Evolutionary conservation across 2,888 invertebrate species (phyloP).

Genomic region (Apamea anceps): DNA sequence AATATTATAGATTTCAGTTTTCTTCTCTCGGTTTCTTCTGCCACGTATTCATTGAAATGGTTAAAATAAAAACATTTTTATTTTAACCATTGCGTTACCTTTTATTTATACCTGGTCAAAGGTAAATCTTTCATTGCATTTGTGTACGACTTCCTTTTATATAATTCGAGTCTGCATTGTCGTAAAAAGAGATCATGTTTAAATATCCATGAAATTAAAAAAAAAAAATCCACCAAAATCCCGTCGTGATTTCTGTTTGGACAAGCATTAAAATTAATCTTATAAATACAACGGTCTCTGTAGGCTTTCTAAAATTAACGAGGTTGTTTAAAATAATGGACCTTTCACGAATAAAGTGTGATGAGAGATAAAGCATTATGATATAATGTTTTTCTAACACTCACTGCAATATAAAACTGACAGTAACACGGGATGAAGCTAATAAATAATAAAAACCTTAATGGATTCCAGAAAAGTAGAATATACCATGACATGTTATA

Average conservation of each 20-base stretch:
- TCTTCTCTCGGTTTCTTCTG: background rate
- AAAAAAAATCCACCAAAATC: background rate
- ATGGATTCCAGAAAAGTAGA: background rate
- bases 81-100: background rate
- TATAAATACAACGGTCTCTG: background rate
- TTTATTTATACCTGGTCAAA: background rate
- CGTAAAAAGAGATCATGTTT: background rate
- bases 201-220: background rate
- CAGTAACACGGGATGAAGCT: background rate
- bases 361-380: slow-evolving; percentile 1
- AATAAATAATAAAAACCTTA: background rate
- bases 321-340: slow-evolving; percentile 27
- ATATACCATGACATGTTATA: background rate
- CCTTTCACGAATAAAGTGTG: background rate
- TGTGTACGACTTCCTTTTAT: background rate
- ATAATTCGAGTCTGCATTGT: background rate
- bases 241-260: background rate
- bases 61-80: background rate
- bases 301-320: slow-evolving; percentile 21
- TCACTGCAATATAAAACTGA: background rate
- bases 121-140: background rate
- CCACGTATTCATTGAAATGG: background rate
- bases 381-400: background rate
- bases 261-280: background rate
- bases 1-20: background rate